Base-by-base conservation (phyloP, 2,113 vertebrate species). In the Hipposideros armiger region DNA sequence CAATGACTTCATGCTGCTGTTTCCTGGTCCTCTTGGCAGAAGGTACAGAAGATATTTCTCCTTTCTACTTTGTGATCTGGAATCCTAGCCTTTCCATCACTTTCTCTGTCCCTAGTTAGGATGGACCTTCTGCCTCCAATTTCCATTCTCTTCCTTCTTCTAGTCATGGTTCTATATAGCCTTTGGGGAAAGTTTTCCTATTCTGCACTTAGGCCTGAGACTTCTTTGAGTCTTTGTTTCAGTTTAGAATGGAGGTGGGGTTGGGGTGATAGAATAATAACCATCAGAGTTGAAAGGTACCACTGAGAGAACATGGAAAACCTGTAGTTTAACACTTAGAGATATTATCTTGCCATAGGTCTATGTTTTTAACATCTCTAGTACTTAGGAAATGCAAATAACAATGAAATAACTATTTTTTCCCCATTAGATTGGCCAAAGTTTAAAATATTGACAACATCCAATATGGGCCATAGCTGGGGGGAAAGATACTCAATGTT, bases 361-460 rank as follows among this genome's bases (percentile, higher is more conserved):
- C 89, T 70, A 26, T 50, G 9, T 77, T 94, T 94, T 70, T 42
- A 85, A 82, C 28, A 58, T 62, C 6, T 82, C 32, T 26, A 50
- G 52, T 70, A 64, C 40, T 78, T 45, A 92, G 73, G 73, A 94
- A 85, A 85, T 60, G 30, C 30, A 83, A 88, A 80, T 74, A 84
- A 85, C 20, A 56, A 56, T 84, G 45, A 58, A 76, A 72, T 28
- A 16, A 64, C 64, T 10, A 47, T 4, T 45, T 16, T 2, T 15
- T n/a, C 3, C 11, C 2, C 11, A 24, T 77, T 50, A 91, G 30
- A 45, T 56, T 64, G 36, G 20, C 64, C 47, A 81, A 76, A 64
- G 30, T 88, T 92, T 78, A 94, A 95, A 76, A 92, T 90, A 81
- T 30, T 40, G 54, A 30, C 19, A 81, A 40, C 9, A 81, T 86